phyloP scores from a whole-genome alignment of 37 sponge, comb jelly and placozoan genomes.

The Lycopodina hypogea region DNA sequence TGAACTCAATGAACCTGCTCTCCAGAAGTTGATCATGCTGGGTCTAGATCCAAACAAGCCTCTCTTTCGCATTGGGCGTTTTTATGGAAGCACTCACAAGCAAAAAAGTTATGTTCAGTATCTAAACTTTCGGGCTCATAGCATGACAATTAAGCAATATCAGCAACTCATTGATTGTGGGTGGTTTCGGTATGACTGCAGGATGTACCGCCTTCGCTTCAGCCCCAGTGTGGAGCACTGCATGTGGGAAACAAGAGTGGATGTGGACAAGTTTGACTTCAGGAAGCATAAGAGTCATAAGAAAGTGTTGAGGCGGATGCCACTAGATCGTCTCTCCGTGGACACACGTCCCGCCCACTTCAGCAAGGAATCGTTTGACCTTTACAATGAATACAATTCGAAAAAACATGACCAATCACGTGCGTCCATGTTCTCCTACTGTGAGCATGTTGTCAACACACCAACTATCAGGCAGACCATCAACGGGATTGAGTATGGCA shows the following conservation, averaged over 20 bases:
- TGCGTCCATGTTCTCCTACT: slow-evolving; percentile 68
- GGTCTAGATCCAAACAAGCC: slow-evolving; percentile 51
- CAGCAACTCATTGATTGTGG: slow-evolving; percentile 80
- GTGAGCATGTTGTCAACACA: slow-evolving; percentile 78
- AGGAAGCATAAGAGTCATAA: slow-evolving; percentile 54
- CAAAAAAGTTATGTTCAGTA: slow-evolving; percentile 60
- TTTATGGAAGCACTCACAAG: slow-evolving; percentile 65
- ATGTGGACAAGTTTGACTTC: slow-evolving; percentile 56
- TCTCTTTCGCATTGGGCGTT: slow-evolving; percentile 61
- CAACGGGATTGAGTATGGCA: slow-evolving; percentile 73
- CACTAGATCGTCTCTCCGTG: slow-evolving; percentile 53
- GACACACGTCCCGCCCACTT: slow-evolving; percentile 61
- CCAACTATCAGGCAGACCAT: slow-evolving; percentile 45
- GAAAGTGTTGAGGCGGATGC: slow-evolving; percentile 64
- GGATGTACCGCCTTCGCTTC: slow-evolving; percentile 70
- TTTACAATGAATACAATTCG: slow-evolving; percentile 81
- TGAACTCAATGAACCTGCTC: slow-evolving; percentile 19
- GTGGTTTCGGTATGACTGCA: slow-evolving; percentile 89
- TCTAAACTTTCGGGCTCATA: slow-evolving; percentile 63
- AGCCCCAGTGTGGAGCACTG: slow-evolving; percentile 65
- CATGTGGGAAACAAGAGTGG: slow-evolving; percentile 87
- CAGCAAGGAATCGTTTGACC: slow-evolving; percentile 68
- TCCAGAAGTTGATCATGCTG: slow-evolving; percentile 33
- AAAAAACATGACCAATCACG: slow-evolving; percentile 72
- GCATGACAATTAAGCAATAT: slow-evolving; percentile 74